Base-by-base conservation (phyloP, 2,888 invertebrate species). In the Nasonia oneida region DNA sequence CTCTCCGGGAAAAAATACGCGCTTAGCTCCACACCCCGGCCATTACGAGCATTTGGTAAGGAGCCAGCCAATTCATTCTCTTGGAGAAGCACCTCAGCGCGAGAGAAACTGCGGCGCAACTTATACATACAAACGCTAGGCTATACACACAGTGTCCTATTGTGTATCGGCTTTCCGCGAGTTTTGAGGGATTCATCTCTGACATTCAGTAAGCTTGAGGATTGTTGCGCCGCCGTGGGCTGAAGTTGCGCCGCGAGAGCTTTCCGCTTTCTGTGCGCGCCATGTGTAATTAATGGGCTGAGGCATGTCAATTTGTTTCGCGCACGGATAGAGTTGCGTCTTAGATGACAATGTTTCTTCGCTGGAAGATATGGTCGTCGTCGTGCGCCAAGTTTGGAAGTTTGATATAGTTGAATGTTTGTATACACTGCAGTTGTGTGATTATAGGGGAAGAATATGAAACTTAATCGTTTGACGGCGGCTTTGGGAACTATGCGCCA, bases 171-270 rank as follows among this genome's bases (percentile, higher is more conserved):
- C 57, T 61, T 61, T 61, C 57, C 33, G 6, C 67, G 67, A 67
- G 67, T 67, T 67, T 67, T 67, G 67, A 67, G 4, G 67, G 67
- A 67, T 67, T 67, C 10, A 15, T 10, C 33, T 67, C 67, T 67
- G 67, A 67, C 67, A 67, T 67, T 29, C 67, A 67, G 33, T 67
- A 67, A 67, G 67, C 67, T 67, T 67, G 64, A 29, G 64, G 29
- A 23, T 23, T 23, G 23, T 23, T 23, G 23, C 23, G 23, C 23
- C 23, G 23, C 23, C 23, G 23, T 23, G 23, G 23, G 23, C 23
- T 23, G 23, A 67, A 67, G 64, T 67, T 67, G 29, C n/a, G 8
- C 5, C 23, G 8, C 33, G 64, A 53, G 57, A 67, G 67, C 53
- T 61, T n/a, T 61, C 57, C 57, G 57, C 8, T 47, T 47, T 47